Evolutionary conservation across 2,113 vertebrate species (phyloP).

Genomic region (Oxygymnocypris stewartii): DNA sequence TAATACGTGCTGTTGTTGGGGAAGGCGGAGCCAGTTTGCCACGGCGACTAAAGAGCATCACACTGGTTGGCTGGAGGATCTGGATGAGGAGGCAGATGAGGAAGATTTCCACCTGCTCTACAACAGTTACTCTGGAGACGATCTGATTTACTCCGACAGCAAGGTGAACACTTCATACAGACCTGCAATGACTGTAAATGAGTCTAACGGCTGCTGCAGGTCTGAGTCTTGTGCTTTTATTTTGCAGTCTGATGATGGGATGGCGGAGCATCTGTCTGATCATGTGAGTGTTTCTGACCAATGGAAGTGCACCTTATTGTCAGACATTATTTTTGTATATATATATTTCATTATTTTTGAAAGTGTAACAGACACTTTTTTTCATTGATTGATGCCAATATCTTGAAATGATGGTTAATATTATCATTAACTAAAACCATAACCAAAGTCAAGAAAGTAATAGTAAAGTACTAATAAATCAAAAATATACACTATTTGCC

Average conservation of each 20-base stretch:
- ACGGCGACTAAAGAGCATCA: conserved; percentile 48
- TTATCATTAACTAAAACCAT: not conserved
- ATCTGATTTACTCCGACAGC: conserved; percentile 76
- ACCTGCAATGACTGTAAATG: too few species aligned
- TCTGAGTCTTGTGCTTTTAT: not conserved
- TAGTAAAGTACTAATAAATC: too few species aligned
- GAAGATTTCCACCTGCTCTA: conserved; percentile 77
- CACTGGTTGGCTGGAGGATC: conserved; percentile 61
- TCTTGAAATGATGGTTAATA: not conserved
- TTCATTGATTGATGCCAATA: not conserved
- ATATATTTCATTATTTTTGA: not conserved
- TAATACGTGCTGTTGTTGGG: not conserved
- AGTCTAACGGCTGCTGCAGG: not conserved
- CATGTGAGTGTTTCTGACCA: conserved; percentile 67
- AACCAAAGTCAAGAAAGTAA: too few species aligned
- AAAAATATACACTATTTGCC: too few species aligned
- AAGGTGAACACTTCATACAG: conserved; percentile 69
- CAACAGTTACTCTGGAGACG: conserved; percentile 74
- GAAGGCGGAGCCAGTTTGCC: conserved; percentile 55
- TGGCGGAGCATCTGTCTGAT: conserved; percentile 76
- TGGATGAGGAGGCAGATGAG: conserved; percentile 74
- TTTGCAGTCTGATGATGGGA: conserved; percentile 74
- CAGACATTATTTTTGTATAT: not conserved
- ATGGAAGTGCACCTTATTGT: not conserved
- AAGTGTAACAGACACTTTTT: not conserved